These are phyloP conservation scores for Leptopilina syphax DNA, from an alignment of 2,888 invertebrate genomes.

Conservation along the genomic window DNA sequence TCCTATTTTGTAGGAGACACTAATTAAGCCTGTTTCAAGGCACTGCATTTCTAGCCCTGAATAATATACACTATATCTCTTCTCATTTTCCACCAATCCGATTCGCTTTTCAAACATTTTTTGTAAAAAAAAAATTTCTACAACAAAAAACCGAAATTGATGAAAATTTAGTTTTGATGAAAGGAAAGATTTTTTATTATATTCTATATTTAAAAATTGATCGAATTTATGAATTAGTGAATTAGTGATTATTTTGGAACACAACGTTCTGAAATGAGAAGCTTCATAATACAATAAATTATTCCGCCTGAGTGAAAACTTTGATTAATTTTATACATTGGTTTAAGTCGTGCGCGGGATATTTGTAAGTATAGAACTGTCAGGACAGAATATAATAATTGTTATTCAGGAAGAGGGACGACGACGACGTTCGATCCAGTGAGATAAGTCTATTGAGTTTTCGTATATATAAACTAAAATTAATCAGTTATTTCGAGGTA, in stretches of 20 bases:
- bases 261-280: no score
- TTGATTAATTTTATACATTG: constrained; percentile 19
- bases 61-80: background rate
- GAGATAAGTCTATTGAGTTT: background rate
- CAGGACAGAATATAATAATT: constrained; percentile 20
- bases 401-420: constrained; percentile 6
- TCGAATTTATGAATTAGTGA: constrained; percentile 3
- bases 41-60: constrained; percentile 53
- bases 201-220: background rate
- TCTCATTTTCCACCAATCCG: constrained; percentile 18
- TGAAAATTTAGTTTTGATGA: no score
- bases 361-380: constrained; percentile 18
- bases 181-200: background rate
- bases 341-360: background rate
- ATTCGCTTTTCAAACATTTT: background rate
- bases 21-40: constrained; percentile 74
- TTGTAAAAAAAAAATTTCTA: no score
- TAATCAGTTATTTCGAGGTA: background rate
- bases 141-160: no score
- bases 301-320: background rate
- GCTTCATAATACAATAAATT: background rate
- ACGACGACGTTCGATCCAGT: constrained; percentile 7
- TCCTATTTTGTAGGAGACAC: constrained; percentile 67
- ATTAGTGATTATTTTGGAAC: background rate
- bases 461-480: background rate